Evolutionary conservation across 2,888 invertebrate genomes (phyloP).

Genomic region (Cenopis cana): DNA sequence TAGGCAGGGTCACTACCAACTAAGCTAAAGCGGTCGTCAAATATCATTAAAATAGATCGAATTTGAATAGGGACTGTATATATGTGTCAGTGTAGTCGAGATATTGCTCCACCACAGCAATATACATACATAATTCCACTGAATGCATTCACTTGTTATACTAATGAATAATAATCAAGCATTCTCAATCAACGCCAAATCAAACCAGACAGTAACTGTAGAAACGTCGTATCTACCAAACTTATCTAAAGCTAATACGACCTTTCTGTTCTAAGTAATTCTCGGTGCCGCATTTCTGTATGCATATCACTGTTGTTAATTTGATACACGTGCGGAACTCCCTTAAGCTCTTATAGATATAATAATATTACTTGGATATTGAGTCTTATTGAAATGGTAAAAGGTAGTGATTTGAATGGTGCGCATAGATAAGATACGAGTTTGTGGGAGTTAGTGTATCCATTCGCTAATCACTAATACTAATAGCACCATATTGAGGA

Average conservation of each 20-base stretch:
- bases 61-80: too few species aligned
- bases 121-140: constrained; percentile 1
- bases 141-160: not conserved
- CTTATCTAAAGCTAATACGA: not conserved
- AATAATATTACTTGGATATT: not conserved
- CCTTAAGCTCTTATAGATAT: not conserved
- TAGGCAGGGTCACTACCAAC: too few species aligned
- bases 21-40: too few species aligned
- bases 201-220: constrained; percentile 8
- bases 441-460: not conserved
- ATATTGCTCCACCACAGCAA: not conserved
- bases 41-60: not conserved
- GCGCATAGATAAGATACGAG: not conserved
- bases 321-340: not conserved
- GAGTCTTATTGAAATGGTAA: not conserved
- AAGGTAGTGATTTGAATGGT: not conserved
- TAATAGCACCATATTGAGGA: constrained; percentile 1
- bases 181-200: constrained; percentile 24
- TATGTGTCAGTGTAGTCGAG: too few species aligned
- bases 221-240: not conserved
- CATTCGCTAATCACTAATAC: not conserved
- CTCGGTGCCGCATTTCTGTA: constrained; percentile 1
- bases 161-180: constrained; percentile 3
- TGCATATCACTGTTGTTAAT: constrained; percentile 1
- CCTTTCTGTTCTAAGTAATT: not conserved